Conservation (phyloP, 2,888 invertebrate species). For the Eristalis tenax region DNA sequence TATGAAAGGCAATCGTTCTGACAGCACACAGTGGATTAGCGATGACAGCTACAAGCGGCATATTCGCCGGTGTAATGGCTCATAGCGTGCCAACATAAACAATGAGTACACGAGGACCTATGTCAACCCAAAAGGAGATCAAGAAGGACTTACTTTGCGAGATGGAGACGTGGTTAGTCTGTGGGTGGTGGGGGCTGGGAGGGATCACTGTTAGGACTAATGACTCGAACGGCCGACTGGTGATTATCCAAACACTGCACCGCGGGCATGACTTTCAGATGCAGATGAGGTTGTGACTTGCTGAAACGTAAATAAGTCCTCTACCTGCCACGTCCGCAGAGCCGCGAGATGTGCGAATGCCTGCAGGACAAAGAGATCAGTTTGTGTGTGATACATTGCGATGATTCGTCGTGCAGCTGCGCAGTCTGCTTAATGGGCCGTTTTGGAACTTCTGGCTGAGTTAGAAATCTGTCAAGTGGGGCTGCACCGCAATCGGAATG, state of each 20-base stretch:
- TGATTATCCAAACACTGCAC: conserved; percentile 64
- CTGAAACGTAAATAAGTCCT: conserved; percentile 40
- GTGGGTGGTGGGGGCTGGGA: not conserved
- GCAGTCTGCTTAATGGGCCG: conserved; percentile 19
- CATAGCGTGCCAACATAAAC: conserved; percentile 42
- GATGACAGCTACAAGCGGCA: conserved; percentile 67
- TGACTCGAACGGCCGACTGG: conserved; percentile 59
- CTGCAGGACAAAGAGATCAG: conserved; percentile 57
- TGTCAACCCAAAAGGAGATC: conserved; percentile 65
- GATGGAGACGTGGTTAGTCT: conserved; percentile 48
- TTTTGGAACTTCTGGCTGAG: conserved; percentile 43
- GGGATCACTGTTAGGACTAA: conserved; percentile 46
- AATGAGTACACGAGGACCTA: conserved; percentile 53
- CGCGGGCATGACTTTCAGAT: conserved; percentile 51
- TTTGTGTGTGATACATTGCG: conserved; percentile 54
- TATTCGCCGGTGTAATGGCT: conserved; percentile 42
- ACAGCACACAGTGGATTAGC: conserved; percentile 57
- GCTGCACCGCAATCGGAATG: conserved; percentile 43
- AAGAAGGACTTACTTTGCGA: conserved; percentile 57
- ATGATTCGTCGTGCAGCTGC: conserved; percentile 38
- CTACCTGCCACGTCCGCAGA: conserved; percentile 19
- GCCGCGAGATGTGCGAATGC: conserved; percentile 46
- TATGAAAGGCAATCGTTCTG: conserved; percentile 67
- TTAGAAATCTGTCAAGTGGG: conserved; percentile 52
- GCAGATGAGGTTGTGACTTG: conserved; percentile 49